Conservation (phyloP, 1,140 invertebrate species). For the Aphelenchoides fujianensis region DNA sequence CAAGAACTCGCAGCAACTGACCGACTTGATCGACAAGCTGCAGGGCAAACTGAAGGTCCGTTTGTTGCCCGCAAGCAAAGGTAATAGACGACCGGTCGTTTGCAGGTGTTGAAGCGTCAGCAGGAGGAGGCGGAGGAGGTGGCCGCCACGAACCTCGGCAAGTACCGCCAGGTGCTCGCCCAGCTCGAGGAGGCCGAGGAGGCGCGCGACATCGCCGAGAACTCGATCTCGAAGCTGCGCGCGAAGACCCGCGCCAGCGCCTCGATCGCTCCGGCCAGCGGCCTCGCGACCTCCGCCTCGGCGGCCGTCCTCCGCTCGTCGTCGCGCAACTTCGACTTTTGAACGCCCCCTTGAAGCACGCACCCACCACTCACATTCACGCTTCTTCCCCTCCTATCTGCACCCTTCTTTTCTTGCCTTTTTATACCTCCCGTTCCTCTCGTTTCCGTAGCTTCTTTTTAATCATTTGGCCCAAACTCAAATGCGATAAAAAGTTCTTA, state of each 20-base stretch:
- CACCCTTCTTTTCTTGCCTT: neutral
- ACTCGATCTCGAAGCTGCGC: constrained; percentile 93
- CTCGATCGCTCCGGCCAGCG: constrained; percentile 61
- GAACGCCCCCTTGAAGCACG: no score
- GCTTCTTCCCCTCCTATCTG: no score
- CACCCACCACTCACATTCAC: neutral
- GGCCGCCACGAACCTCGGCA: constrained; percentile 94
- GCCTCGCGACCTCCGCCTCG: constrained; percentile 48
- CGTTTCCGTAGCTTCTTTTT: no score
- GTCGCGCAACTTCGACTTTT: constrained; percentile 27
- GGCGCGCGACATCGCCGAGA: constrained; percentile 91
- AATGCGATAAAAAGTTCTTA: no score
- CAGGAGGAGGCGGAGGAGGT: constrained; percentile 95
- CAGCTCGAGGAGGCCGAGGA: constrained; percentile 97
- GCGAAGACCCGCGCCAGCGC: constrained; percentile 88
- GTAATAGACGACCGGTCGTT: no score
- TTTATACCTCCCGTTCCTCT: neutral
- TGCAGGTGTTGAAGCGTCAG: constrained; percentile 99
- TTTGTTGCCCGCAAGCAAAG: no score
- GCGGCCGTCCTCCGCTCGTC: constrained; percentile 47
- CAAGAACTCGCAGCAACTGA: constrained; percentile 59
- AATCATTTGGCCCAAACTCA: no score
- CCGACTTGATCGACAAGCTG: constrained; percentile 92
- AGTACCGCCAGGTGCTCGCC: constrained; percentile 98
- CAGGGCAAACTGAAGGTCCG: constrained; percentile 98